Evolutionary conservation across 1,140 invertebrate species (phyloP), one percentile per base, ranked within the genome.

Genomic region (Calephelis virginiensis): DNA sequence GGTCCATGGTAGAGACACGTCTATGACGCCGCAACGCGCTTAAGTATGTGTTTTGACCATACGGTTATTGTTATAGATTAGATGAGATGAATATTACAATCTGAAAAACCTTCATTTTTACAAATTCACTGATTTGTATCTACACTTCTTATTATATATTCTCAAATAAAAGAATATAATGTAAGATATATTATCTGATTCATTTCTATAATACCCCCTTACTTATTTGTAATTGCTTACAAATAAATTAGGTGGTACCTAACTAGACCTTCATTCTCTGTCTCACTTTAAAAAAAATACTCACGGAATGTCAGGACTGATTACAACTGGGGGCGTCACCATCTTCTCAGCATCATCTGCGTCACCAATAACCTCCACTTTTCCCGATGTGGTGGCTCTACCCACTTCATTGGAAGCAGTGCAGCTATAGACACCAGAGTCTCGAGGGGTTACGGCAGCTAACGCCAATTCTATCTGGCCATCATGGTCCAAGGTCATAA

Each of bases 371-470:
- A 98, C 94, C 45, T 92, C 85, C 8, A 98, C 93, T 47, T 93
- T 93, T 12, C 95, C 95, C 10, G 92, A 94, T 6, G 94, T 96
- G 74, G 96, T 95, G 6, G 94, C 93, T 77, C 94, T 92, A 40
- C 98, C 98, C 6, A 98, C 94, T 71, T 96, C 95, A 86, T 99
- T 99, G 8, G 94, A 94, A 3, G 97, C 97, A 0, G 94, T 94
- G 72, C 97, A 98, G 0, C 94, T 95, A 85, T 99, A 99, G n/a
- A 95, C 92, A 11, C 97, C 98, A 5, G 94, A 94, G 85, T 99
- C 98, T 28, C 94, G 85, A 1, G 78, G 59, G 0, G 93, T 94
- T 0, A 95, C 92, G 17, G 93, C 91, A 7, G 93, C 85, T 0
- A 98, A 92, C 5, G 94, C 93, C 6, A 98, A 90, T 76, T 96